phyloP scores from a whole-genome alignment of 2,797 vertebrate genomes.

The Fistularia tabacaria region DNA sequence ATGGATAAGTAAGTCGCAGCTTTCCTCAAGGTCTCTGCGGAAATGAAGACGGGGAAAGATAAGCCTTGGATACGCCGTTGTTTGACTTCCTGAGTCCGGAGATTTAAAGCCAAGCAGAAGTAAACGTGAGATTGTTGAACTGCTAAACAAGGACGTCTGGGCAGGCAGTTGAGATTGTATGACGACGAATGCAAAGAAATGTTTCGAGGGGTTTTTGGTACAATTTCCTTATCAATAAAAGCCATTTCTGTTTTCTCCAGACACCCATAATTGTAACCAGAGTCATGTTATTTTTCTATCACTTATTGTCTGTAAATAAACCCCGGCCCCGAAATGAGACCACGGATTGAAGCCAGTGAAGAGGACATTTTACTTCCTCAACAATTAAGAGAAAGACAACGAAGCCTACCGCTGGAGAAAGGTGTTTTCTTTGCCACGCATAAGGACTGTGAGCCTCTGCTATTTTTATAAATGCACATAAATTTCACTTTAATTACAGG shows the following conservation, averaged over 20 bases:
- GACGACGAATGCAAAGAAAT: slow-evolving; percentile 10
- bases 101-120: slow-evolving; percentile 11
- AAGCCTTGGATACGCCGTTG: slow-evolving; percentile 11
- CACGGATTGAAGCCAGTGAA: no score
- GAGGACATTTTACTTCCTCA: background rate
- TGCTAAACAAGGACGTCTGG: slow-evolving; percentile 25
- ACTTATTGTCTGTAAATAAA: no score
- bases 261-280: no score
- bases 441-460: slow-evolving; percentile 9
- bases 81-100: slow-evolving; percentile 31
- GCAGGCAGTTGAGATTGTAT: slow-evolving; percentile 19
- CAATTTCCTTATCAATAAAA: slow-evolving; percentile 7
- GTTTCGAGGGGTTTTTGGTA: background rate
- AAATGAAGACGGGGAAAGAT: slow-evolving; percentile 6
- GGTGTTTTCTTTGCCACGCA: background rate
- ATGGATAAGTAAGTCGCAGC: background rate
- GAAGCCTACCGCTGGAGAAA: background rate
- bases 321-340: no score
- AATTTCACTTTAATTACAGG: slow-evolving; percentile 40
- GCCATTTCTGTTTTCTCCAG: no score
- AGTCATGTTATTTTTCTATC: no score
- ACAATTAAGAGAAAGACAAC: slow-evolving; percentile 12
- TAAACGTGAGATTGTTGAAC: slow-evolving; percentile 22
- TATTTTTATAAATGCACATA: slow-evolving; percentile 14
- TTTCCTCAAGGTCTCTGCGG: slow-evolving; percentile 1